Evolutionary conservation across 35 echinoderm and acorn worm species (phyloP), one percentile per base, ranked within the genome.

Genomic region (Diadema setosum): DNA sequence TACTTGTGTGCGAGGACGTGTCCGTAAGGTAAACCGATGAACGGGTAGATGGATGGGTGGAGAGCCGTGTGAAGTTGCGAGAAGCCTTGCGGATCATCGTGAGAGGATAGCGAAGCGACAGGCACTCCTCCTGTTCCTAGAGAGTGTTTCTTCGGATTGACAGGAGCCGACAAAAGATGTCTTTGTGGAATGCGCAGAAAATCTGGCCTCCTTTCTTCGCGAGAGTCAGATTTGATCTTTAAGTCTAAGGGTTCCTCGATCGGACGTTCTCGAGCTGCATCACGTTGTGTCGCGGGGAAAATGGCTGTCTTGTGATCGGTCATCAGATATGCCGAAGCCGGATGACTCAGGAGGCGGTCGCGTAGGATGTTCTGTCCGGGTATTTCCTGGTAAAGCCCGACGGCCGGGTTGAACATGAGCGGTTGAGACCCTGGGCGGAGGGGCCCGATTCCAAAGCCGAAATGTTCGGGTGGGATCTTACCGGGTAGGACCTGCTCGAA

Each of bases 191-290:
- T n/a, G 44, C 16, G 52, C 17, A 58, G 17, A 45, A 59, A 5
- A 3, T 39, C 58, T 42, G 18, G 42, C 46, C 7, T 56, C 14
- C 44, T 52, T 3, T 5, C 29, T 84, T 67, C 63, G 16, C 7
- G 35, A 29, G 43, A 60, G 12, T 42, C 23, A 11, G 36, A 56
- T 27, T 41, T 50, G 8, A 89, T 27, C 16, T 89, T 80, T 24
- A 89, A 32, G 65, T 89, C 42, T 15, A 89, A 76, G 61, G 87
- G 87, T 30, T 89, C 87, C 11, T 89, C 87, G 15, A 67, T 7
- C 12, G 63, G 63, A 8, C 31, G 43, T 6, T 33, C 25, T 35
- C 23, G 1, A 41, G 21, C 30, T 37, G 58, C 25, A 2, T 33
- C 25, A 25, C 23, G 1, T n/a, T 24, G 23, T 37, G 58, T 23